A percentile compares a stretch with the other conserved stretches of the same genome.
These are phyloP conservation scores for Triplophysa rosa DNA, from an alignment of 2,113 vertebrate species.

Conservation along the genomic window DNA sequence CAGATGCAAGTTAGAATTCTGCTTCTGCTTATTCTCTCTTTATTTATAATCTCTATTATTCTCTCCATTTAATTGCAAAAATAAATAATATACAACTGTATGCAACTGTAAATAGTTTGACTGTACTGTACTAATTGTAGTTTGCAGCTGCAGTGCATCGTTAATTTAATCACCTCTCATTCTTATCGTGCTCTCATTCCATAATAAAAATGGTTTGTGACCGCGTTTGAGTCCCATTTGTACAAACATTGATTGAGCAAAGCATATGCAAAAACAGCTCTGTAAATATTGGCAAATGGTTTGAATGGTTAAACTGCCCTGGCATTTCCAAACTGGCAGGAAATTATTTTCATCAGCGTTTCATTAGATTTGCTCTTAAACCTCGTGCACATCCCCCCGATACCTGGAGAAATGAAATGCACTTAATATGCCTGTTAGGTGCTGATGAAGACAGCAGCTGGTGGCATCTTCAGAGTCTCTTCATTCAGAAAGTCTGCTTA, in stretches of 20 bases:
- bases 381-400: conserved; percentile 69
- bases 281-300: conserved; percentile 4
- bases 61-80: too few species aligned
- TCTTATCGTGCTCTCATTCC: conserved; percentile 2
- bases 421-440: conserved; percentile 71
- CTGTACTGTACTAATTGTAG: too few species aligned
- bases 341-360: conserved; percentile 72
- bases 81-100: too few species aligned
- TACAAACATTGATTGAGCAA: not conserved
- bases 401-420: conserved; percentile 67
- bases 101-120: too few species aligned
- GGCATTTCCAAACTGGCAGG: conserved; percentile 52
- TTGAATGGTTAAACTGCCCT: conserved; percentile 21
- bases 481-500: conserved; percentile 74
- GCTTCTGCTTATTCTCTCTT: not conserved
- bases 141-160: too few species aligned
- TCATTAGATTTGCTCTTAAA: conserved; percentile 73
- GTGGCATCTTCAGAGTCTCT: conserved; percentile 69
- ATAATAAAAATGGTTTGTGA: conserved; percentile 8
- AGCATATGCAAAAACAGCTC: conserved; percentile 15
- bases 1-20: not conserved
- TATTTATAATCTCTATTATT: too few species aligned
- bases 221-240: not conserved
- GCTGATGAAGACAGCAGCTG: conserved; percentile 72
- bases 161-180: not conserved